Base-by-base conservation (phyloP, 1,140 invertebrate genomes). In the Limonius californicus region DNA sequence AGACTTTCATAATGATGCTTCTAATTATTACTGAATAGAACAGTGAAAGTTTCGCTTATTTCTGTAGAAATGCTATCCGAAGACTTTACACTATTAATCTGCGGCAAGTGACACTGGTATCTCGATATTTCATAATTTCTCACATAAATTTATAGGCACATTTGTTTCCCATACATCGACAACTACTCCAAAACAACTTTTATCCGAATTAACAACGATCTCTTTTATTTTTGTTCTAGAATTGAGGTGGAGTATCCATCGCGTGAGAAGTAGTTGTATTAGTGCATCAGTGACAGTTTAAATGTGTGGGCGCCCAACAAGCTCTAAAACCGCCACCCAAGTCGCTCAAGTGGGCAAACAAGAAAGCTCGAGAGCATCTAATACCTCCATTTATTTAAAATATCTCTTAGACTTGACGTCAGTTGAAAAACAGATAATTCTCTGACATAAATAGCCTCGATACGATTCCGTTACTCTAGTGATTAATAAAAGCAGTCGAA, bases 231-330 rank as follows among this genome's bases (percentile, higher is more conserved):
- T 45, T 45, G 14, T 45, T 45, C 6, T 45, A 45, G 42, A 18
- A 18, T 4, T 6, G 16, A 45, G 6, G 14, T n/a, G 42, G 42
- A 27, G 3, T 27, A 27, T 4, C 23, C 23, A 45, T 45, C 16
- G 42, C 42, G 42, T 45, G 42, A n/a, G 42, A 45, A 45, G 42
- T 45, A 45, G 42, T 45, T 45, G 42, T 45, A 19, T 50, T 19
- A 50, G 35, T 21, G 20, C n/a, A 50, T 50, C 16, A 50, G 9
- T 19, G 45, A 50, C 45, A 50, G 20, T 50, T 8, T 19, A 8
- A 8, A 18, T 16, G 45, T 19, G 16, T 50, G 20, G 45, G 45
- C 14, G 45, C 14, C 16, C 45, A 21, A 50, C n/a, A 18, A 8
- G 45, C 16, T 50, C 8, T 19, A 50, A 18, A 50, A 18, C 20